Base-by-base conservation (phyloP, 2,113 vertebrate species). In the Physeter macrocephalus region DNA sequence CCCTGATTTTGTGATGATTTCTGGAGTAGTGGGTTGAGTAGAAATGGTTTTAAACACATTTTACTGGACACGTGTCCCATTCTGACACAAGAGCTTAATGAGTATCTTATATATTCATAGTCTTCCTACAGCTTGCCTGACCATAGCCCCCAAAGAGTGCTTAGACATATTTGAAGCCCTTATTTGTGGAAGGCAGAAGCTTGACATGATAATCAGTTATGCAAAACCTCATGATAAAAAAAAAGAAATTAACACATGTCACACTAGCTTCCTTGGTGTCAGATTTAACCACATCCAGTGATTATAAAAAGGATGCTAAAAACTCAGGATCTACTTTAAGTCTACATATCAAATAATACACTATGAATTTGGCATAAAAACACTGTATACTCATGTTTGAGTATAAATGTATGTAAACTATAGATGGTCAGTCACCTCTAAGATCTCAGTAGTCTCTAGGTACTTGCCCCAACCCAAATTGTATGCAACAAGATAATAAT, bases 241-340 rank as follows among this genome's bases (percentile, higher is more conserved):
- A 93, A 90, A 92, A 90, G 43, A 98, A 97, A 96, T 36, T 82
- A 88, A 95, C 54, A 94, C 54, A 21, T 49, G 36, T 80, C 81
- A 95, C 81, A 27, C 59, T 49, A 96, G 81, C 72, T 96, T 94
- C 59, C 21, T 81, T 57, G 9, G 18, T 96, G 39, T 94, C 94
- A 98, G 81, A 97, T 74, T 78, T 94, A 97, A 98, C 96, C 93
- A 31, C 25, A 43, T 61, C 54, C 5, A 41, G 36, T 66, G 66
- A 85, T 86, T 92, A 62, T 49, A 72, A 97, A 97, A 98, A 90
- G 0, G 12, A 61, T 52, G 29, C 39, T 93, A 77, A 83, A 91
- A 85, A 57, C 13, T 67, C 17, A 72, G 34, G 31, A 14, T 77
- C 25, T 88, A 62, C 14, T 67, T 90, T 83, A 88, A 78, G 15